Base-by-base conservation (phyloP, 2,888 invertebrate genomes). In the Brachypterus glaber region DNA sequence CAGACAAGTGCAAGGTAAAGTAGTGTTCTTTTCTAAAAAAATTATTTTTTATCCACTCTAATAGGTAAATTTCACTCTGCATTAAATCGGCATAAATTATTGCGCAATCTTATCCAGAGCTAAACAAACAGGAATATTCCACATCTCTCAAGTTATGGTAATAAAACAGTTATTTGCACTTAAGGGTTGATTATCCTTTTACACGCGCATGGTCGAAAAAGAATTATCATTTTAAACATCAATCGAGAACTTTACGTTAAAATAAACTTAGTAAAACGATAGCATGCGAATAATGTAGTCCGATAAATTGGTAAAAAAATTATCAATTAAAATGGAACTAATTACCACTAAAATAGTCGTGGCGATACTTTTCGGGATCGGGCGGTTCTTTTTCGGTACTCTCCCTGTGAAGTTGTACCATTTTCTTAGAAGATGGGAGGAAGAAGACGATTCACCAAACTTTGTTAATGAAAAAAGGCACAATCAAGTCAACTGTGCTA, bases 321-420 rank as follows among this genome's bases (percentile, higher is more conserved):
- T 21, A 5, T 7, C 21, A 21, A 5, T 7, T 9, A 21, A 21
- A 21, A 67, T 68, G 67, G 63, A 68, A 52, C 49, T 67, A 17
- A 45, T 61, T 16, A 48, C 56, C 17, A 65, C 69, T 7, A 73
- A 73, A 57, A 50, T 72, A 24, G 46, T 69, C 17, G 68, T 73
- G 11, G 62, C 71, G 2, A 47, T 65, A 24, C 48, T 70, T 8
- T 69, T 72, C 51, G 68, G 68, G 13, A 39, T 66, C 2, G 52
- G 69, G 15, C 63, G 73, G 4, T 58, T 72, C 17, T 48, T 68
- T 27, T 70, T 67, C 48, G 73, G 73, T 3, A 53, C 72, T 18
- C 45, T 72, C 9, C 73, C 73, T 1, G 58, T 72, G 29, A 67
- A 69, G 48, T 55, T 73, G n/a, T 63, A 66, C 49, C 55, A 56